Conservation (phyloP, 2,797 vertebrate species). For the Scomberomorus guttatus region DNA sequence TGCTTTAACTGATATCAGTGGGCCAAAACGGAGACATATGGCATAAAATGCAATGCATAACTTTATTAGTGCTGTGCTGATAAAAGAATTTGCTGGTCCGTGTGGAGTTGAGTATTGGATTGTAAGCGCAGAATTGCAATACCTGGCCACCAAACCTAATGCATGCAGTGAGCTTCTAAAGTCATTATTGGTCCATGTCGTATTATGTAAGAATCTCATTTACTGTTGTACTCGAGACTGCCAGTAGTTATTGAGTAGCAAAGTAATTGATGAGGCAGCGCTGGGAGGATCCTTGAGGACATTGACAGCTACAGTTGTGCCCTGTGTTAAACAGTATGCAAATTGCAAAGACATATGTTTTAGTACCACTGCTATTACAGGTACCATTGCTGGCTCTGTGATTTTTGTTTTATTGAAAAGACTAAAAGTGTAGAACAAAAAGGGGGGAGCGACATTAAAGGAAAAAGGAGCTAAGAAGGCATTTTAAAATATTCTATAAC, state of each 20-base stretch:
- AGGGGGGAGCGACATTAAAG: neutral
- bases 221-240: slow-evolving; percentile 74
- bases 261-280: slow-evolving; percentile 74
- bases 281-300: slow-evolving; percentile 68
- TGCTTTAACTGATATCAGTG: slow-evolving; percentile 38
- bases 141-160: slow-evolving; percentile 55
- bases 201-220: slow-evolving; percentile 74
- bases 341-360: slow-evolving; percentile 39
- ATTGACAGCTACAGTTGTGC: slow-evolving; percentile 59
- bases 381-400: slow-evolving; percentile 10
- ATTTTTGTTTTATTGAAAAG: slow-evolving; percentile 31
- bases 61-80: slow-evolving; percentile 32
- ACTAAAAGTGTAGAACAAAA: neutral
- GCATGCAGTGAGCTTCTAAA: slow-evolving; percentile 49
- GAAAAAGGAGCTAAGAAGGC: neutral
- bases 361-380: slow-evolving; percentile 12
- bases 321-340: slow-evolving; percentile 57
- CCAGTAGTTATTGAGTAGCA: slow-evolving; percentile 72
- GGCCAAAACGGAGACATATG: slow-evolving; percentile 46
- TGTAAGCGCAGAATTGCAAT: slow-evolving; percentile 36
- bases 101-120: slow-evolving; percentile 16
- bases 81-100: slow-evolving; percentile 19
- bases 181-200: slow-evolving; percentile 57
- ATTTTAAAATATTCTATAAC: slow-evolving; percentile 28
- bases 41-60: slow-evolving; percentile 14